Evolutionary conservation across 2,888 invertebrate genomes (phyloP).

Genomic region (Listrodromus nycthemerus): DNA sequence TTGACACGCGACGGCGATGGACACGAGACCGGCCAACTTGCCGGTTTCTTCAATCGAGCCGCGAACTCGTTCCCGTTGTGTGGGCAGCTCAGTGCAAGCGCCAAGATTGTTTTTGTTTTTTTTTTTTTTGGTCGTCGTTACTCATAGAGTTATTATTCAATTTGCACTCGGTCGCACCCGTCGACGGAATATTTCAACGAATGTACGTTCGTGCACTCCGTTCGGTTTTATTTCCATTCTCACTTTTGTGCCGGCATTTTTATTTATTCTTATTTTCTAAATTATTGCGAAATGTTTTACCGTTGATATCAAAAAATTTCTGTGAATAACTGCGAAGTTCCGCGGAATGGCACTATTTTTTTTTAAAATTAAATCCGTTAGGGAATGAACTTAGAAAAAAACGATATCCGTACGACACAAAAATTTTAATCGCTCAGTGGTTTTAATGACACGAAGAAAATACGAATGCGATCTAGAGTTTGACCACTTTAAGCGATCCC

Average conservation of each 20-base stretch:
- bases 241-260: not conserved
- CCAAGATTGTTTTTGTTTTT: conserved; percentile 2
- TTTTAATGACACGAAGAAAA: not conserved
- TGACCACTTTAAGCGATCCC: not conserved
- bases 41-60: conserved; percentile 52
- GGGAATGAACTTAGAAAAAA: too few relatives aligned
- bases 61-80: conserved; percentile 13
- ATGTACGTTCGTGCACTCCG: too few relatives aligned
- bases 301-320: not conserved
- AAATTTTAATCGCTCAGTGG: too few relatives aligned
- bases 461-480: not conserved
- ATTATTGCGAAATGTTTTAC: too few relatives aligned
- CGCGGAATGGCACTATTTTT: too few relatives aligned
- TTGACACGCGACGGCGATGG: conserved; percentile 55
- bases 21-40: conserved; percentile 18
- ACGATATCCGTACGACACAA: too few relatives aligned
- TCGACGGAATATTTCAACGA: not conserved
- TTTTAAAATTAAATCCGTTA: too few relatives aligned
- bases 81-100: not conserved
- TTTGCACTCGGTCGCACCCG: not conserved
- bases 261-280: not conserved
- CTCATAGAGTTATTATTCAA: conserved; percentile 1
- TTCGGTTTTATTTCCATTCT: not conserved
- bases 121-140: not conserved
- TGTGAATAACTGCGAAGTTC: not conserved